Percentiles rank a stretch among this genome's conserved stretches.
phyloP scores from a whole-genome alignment of 2,888 invertebrate genomes.

The Pilophorus perplexus region DNA sequence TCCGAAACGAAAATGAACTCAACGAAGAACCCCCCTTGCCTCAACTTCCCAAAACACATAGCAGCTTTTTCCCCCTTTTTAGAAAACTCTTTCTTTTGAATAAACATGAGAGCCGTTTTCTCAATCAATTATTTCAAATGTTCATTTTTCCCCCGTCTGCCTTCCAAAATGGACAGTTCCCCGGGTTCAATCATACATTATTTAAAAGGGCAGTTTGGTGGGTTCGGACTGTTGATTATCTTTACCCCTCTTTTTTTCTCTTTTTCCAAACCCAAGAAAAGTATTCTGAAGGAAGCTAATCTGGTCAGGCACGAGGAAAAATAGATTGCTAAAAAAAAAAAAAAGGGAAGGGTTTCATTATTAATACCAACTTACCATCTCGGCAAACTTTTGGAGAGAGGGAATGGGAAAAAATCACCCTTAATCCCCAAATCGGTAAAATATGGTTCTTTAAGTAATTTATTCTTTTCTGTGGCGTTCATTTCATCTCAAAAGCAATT shows the following conservation, averaged over 20 bases:
- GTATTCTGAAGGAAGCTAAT: neutral
- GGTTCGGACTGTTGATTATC: constrained; percentile 4
- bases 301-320: neutral
- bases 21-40: neutral
- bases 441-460: constrained; percentile 20
- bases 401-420: neutral
- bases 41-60: neutral
- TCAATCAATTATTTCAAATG: constrained; percentile 14
- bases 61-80: neutral
- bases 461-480: constrained; percentile 10
- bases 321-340: neutral
- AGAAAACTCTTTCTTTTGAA: neutral
- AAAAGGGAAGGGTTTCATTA: neutral
- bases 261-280: neutral
- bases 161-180: neutral
- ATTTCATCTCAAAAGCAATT: constrained; percentile 14
- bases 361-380: constrained; percentile 15
- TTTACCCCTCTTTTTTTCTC: neutral
- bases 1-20: neutral
- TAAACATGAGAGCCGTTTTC: neutral
- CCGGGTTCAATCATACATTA: constrained; percentile 3
- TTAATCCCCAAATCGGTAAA: constrained; percentile 14
- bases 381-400: neutral
- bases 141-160: neutral
- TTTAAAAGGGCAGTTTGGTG: neutral